Evolutionary conservation across 2,888 invertebrate species (phyloP).

Genomic region (Antitype chi): DNA sequence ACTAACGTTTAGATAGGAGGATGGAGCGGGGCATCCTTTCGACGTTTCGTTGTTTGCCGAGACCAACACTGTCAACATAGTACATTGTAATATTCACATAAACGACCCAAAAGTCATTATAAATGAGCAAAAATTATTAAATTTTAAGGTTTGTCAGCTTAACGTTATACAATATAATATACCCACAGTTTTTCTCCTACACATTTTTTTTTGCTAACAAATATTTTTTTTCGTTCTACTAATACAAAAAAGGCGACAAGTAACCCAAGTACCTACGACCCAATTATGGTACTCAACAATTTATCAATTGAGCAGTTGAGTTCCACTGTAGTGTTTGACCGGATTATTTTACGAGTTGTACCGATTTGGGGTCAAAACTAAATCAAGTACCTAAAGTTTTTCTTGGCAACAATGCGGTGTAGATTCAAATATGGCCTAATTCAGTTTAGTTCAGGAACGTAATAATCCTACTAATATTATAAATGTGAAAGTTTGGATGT

Average conservation of each 20-base stretch:
- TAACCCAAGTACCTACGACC: slow-evolving; percentile 31
- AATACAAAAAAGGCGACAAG: slow-evolving; percentile 42
- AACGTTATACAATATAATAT: slow-evolving; percentile 36
- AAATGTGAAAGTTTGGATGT: no score
- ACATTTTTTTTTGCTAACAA: slow-evolving; percentile 29
- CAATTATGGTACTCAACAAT: slow-evolving; percentile 46
- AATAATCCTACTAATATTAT: no score
- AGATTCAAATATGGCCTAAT: slow-evolving; percentile 29
- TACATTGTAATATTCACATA: not conserved
- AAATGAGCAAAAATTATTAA: slow-evolving; percentile 9
- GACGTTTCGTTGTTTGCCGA: not conserved
- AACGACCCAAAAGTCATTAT: not conserved
- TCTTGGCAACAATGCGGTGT: slow-evolving; percentile 30
- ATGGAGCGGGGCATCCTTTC: not conserved
- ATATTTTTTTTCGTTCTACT: slow-evolving; percentile 28
- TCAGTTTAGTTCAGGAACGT: slow-evolving; percentile 19
- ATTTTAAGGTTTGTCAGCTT: slow-evolving; percentile 32
- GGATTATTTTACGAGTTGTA: slow-evolving; percentile 40
- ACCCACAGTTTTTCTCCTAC: slow-evolving; percentile 31
- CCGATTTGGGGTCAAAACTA: slow-evolving; percentile 38
- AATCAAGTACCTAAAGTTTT: slow-evolving; percentile 42
- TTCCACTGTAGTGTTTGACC: slow-evolving; percentile 48
- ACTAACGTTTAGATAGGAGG: not conserved
- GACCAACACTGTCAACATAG: not conserved
- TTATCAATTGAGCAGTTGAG: slow-evolving; percentile 52